Conservation (phyloP, 2,888 invertebrate species). For the Ophioninae sp. region DNA sequence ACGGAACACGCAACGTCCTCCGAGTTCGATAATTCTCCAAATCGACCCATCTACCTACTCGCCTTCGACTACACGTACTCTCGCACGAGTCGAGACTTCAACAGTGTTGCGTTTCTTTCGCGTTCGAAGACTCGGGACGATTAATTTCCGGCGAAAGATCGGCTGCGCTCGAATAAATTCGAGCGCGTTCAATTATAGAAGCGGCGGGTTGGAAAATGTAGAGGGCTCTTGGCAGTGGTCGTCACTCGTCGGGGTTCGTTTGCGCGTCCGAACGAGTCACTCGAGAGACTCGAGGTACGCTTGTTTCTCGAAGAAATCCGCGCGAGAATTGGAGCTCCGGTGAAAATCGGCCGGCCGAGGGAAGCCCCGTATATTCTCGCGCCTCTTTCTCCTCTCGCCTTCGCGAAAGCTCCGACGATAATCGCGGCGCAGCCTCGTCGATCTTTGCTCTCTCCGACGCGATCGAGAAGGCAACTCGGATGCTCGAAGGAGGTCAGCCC, state of each 20-base stretch:
- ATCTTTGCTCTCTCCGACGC: neutral
- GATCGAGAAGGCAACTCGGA: neutral
- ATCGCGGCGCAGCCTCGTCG: neutral
- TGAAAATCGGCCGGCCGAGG: too few relatives aligned
- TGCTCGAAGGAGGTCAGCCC: neutral
- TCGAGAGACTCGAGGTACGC: constrained; percentile 37
- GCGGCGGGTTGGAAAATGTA: neutral
- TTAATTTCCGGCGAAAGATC: neutral
- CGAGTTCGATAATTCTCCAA: too few relatives aligned
- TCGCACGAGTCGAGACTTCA: too few relatives aligned
- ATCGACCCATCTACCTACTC: too few relatives aligned
- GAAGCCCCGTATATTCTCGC: too few relatives aligned
- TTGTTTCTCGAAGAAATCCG: constrained; percentile 52
- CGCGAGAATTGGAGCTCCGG: constrained; percentile 52
- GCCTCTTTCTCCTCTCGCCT: too few relatives aligned
- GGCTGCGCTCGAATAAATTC: neutral
- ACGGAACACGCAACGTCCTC: neutral
- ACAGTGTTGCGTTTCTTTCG: too few relatives aligned
- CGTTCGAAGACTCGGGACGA: constrained; percentile 22
- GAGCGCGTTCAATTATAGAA: neutral
- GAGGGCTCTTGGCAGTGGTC: constrained; percentile 24
- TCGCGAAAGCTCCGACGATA: too few relatives aligned
- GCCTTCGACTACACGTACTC: too few relatives aligned
- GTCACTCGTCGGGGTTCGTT: constrained; percentile 48
- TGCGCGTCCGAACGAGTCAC: constrained; percentile 43